phyloP scores from a whole-genome alignment of 2,113 vertebrate species.

The Petroica traversi region DNA sequence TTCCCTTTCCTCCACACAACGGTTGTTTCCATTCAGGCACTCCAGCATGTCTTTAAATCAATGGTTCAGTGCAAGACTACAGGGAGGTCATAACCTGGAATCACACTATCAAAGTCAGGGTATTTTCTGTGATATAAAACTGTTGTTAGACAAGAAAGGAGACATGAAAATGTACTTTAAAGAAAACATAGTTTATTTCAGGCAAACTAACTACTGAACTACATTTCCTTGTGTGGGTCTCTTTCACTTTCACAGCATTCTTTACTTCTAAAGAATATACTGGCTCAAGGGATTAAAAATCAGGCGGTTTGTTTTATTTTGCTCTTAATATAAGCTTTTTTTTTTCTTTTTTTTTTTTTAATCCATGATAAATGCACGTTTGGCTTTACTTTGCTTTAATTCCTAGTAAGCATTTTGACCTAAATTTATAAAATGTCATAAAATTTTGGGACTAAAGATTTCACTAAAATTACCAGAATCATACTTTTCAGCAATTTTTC shows the following conservation, averaged over 20 bases:
- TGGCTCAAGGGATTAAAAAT: background rate
- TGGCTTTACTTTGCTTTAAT: background rate
- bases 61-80: background rate
- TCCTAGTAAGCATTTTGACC: fast-evolving
- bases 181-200: background rate
- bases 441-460: background rate
- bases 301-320: background rate
- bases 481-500: background rate
- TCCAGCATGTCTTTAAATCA: background rate
- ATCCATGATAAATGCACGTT: background rate
- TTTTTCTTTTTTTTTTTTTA: fast-evolving
- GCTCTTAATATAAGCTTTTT: background rate
- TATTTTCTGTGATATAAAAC: background rate
- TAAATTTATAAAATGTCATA: background rate
- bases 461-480: background rate
- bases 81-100: background rate
- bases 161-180: background rate
- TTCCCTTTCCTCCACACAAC: background rate
- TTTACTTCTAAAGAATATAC: background rate
- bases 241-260: fast-evolving
- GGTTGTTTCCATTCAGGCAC: background rate
- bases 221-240: background rate
- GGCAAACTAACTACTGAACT: background rate
- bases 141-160: background rate
- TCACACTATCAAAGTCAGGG: background rate